Evolutionary conservation across 2,113 vertebrate genomes (phyloP).

Genomic region (Odontophorus gujanensis): DNA sequence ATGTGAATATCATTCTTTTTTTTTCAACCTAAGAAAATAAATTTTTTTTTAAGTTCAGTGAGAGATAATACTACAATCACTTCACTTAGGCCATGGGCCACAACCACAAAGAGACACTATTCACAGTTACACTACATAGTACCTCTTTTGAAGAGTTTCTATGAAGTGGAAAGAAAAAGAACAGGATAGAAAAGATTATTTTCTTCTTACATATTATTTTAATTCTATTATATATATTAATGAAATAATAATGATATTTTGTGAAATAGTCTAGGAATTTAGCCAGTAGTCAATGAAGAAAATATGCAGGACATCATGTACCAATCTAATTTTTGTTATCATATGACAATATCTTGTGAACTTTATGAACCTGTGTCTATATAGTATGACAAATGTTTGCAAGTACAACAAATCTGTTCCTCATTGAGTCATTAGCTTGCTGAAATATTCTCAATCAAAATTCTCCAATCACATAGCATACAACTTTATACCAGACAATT

Average conservation of each 20-base stretch:
- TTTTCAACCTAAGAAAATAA: background rate
- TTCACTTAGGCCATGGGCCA: background rate
- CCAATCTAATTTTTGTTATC: constrained; percentile 4
- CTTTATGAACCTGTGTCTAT: background rate
- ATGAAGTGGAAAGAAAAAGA: background rate
- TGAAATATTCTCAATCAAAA: background rate
- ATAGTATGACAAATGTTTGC: constrained; percentile 6
- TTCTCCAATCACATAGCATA: background rate
- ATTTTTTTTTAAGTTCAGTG: background rate
- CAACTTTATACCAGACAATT: background rate
- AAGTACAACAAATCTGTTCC: background rate
- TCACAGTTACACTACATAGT: background rate
- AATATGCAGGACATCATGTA: constrained; percentile 5
- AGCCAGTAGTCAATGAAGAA: background rate
- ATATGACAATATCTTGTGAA: background rate
- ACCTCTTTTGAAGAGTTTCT: background rate
- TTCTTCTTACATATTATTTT: background rate
- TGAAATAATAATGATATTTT: background rate
- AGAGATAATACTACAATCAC: background rate
- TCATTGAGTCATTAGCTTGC: background rate
- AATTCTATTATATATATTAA: background rate
- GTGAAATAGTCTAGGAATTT: background rate
- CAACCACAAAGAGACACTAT: no score
- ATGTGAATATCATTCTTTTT: background rate
- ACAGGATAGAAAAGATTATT: background rate